Base-by-base conservation (phyloP, 2,888 invertebrate genomes). In the Troglohyphantes excavatus region DNA sequence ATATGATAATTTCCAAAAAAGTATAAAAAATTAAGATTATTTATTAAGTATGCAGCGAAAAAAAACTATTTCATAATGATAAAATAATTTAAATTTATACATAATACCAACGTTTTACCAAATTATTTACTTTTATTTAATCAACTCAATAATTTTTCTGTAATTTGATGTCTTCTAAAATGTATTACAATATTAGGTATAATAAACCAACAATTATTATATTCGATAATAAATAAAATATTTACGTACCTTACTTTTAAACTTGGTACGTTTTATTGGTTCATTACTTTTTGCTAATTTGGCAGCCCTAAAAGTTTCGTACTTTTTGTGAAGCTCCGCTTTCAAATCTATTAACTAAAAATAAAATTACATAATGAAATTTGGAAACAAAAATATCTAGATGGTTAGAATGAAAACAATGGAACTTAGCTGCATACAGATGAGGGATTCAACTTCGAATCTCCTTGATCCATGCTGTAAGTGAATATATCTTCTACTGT, bases 241-340 rank as follows among this genome's bases (percentile, higher is more conserved):
- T 17, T n/a, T 53, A 2, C 26, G 27, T 61, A 83, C 88, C 76
- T 89, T 82, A 3, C 61, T 63, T 83, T 61, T 89, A 17, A 89
- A 70, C 27, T 39, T 59, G n/a, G 75, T 89, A 9, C 19, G 72
- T 33, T 65, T 72, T 5, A n/a, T 0, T 27, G 46, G 19, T 3
- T 87, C 33, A 2, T 19, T 0, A 9, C 27, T 76, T 46, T 83
- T 75, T 21, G 29, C 39, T 13, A 82, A n/a, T 70, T 89, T 89
- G 17, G 73, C 75, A 46, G 27, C 53, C 3, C 33, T 26, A 39
- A 89, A 70, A 3, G 63, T 68, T 39, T 82, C 82, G 68, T 89
- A 89, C 61, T 68, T 89, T 43, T 89, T 89, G n/a, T 89, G 88
- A 0, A 89, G 63, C 59, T 89, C 88, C 19, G 88, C 88, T 76